Evolutionary conservation across 2,888 invertebrate genomes (phyloP).

Genomic region (Pristionchus japonicus): DNA sequence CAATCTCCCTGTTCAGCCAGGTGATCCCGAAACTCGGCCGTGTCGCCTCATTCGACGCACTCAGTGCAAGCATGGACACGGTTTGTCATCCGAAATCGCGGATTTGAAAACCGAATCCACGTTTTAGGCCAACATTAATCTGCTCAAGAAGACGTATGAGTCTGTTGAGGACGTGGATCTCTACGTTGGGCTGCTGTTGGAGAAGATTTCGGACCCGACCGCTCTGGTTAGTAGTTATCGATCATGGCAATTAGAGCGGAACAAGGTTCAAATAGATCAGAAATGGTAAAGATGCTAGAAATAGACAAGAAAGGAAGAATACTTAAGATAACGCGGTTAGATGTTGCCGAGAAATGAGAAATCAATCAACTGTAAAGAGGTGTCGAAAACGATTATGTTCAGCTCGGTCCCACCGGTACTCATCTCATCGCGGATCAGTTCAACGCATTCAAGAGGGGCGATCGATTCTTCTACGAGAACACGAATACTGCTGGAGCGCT

Average conservation of each 20-base stretch:
- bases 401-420: conserved; percentile 60
- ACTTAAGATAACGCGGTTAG: no score
- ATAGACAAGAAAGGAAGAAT: no score
- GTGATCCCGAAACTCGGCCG: neutral
- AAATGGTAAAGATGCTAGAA: no score
- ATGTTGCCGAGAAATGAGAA: no score
- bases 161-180: conserved; percentile 58
- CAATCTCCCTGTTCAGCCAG: no score
- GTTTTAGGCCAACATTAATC: neutral
- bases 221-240: conserved; percentile 1
- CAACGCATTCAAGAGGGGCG: conserved; percentile 56
- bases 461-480: conserved; percentile 60
- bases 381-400: no score
- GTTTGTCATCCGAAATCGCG: no score
- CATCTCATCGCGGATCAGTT: conserved; percentile 62
- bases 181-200: conserved; percentile 61
- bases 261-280: no score
- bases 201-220: conserved; percentile 40
- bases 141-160: conserved; percentile 31
- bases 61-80: conserved; percentile 10
- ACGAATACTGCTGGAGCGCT: conserved; percentile 26
- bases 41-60: conserved; percentile 12
- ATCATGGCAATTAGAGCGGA: no score
- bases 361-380: no score
- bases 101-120: no score